Evolutionary conservation across 1,140 invertebrate species (phyloP).

Genomic region (Lysiphlebus fabarum): DNA sequence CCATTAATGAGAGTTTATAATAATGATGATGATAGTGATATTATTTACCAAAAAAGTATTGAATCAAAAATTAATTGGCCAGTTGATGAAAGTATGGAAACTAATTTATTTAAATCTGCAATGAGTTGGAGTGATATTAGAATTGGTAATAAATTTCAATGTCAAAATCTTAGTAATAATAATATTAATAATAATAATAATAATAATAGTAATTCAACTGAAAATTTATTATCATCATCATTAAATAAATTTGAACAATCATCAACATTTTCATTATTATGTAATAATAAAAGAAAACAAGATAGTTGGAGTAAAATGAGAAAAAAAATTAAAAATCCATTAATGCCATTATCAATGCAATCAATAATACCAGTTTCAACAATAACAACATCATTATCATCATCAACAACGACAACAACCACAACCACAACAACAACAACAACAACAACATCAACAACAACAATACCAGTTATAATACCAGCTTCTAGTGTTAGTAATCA

Average conservation of each 20-base stretch:
- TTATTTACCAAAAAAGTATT: conserved; percentile 37
- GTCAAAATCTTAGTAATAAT: no score
- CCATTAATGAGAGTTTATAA: conserved; percentile 47
- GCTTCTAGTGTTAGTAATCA: conserved; percentile 30
- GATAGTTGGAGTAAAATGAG: conserved; percentile 50
- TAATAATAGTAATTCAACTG: conserved; percentile 31
- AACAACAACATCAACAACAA: not conserved
- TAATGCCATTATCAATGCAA: conserved; percentile 3
- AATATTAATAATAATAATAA: conserved; percentile 25
- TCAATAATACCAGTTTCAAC: not conserved
- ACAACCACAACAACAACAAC: not conserved
- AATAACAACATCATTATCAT: not conserved
- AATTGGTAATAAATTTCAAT: conserved; percentile 38
- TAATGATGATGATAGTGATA: conserved; percentile 37
- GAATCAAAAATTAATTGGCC: conserved; percentile 46
- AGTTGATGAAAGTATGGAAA: conserved; percentile 46
- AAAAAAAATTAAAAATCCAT: conserved; percentile 48
- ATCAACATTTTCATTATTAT: no score
- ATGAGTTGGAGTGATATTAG: conserved; percentile 48
- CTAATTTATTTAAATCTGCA: conserved; percentile 49
- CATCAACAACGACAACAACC: not conserved
- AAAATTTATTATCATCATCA: conserved; percentile 43
- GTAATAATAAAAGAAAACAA: conserved; percentile 42
- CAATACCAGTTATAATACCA: conserved; percentile 23
- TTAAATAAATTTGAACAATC: conserved; percentile 32